Conservation (phyloP, 2,888 invertebrate species). For the Drosophila robusta region DNA sequence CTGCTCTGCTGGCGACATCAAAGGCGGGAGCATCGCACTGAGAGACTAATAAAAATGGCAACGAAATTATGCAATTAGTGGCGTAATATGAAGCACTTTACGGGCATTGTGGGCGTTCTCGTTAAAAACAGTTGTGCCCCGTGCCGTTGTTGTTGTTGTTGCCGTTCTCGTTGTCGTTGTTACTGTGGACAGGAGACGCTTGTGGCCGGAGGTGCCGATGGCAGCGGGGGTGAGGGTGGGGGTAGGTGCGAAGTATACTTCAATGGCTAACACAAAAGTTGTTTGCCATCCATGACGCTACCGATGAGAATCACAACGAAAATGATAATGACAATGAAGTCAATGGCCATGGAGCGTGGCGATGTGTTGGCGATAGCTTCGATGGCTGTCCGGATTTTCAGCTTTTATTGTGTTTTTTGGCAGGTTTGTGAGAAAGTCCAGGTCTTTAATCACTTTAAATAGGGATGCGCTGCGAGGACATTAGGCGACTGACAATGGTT, state of each 20-base stretch:
- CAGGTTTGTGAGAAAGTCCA: neutral
- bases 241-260: constrained; percentile 21
- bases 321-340: constrained; percentile 18
- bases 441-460: constrained; percentile 17
- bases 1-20: constrained; percentile 60
- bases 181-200: neutral
- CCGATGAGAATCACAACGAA: constrained; percentile 9
- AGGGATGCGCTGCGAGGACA: neutral
- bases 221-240: too few species aligned
- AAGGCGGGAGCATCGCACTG: constrained; percentile 59
- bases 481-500: neutral
- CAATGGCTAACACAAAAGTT: constrained; percentile 47
- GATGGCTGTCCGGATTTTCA: constrained; percentile 28
- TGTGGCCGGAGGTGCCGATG: neutral
- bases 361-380: constrained; percentile 39
- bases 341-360: constrained; percentile 34
- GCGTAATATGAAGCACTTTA: constrained; percentile 79
- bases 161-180: constrained; percentile 11
- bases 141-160: constrained; percentile 1
- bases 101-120: constrained; percentile 75
- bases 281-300: constrained; percentile 35
- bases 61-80: constrained; percentile 80
- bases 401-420: constrained; percentile 9
- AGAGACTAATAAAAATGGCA: constrained; percentile 74
- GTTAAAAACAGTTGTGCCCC: constrained; percentile 64